Percentiles rank a stretch among this genome's conserved stretches.
Evolutionary conservation across 2,113 vertebrate species (phyloP).

Genomic region (Melanotaenia duboulayi): DNA sequence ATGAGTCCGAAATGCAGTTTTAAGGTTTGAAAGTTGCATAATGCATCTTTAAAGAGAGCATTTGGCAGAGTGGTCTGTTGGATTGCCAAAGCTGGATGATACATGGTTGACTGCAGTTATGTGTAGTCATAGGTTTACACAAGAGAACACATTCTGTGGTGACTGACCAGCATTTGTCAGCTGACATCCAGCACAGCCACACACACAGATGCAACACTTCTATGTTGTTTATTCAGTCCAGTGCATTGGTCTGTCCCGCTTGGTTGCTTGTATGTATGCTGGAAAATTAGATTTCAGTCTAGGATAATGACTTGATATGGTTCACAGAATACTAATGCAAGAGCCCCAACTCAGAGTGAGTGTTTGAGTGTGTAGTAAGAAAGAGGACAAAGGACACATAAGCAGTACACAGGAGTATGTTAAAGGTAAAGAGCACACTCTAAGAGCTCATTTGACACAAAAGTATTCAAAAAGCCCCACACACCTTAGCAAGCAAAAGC

Average conservation of each 20-base stretch:
- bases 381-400: neutral
- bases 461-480: constrained; percentile 9
- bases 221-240: constrained; percentile 50
- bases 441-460: constrained; percentile 43
- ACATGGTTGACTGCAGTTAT: constrained; percentile 4
- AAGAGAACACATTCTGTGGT: neutral
- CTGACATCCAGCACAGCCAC: constrained; percentile 24
- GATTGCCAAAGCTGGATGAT: neutral
- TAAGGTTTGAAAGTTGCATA: too few species aligned
- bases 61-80: neutral
- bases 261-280: neutral
- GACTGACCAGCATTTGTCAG: constrained; percentile 30
- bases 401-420: constrained; percentile 7
- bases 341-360: constrained; percentile 9
- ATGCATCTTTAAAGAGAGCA: neutral
- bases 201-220: constrained; percentile 28
- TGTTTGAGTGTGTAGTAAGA: constrained; percentile 8
- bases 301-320: constrained; percentile 46
- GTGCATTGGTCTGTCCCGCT: constrained; percentile 1
- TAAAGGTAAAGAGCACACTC: constrained; percentile 32
- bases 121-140: constrained; percentile 10
- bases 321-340: constrained; percentile 54
- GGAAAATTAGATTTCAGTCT: constrained; percentile 67
- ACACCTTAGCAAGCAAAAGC: neutral
- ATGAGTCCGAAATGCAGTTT: too few species aligned